Evolutionary conservation across 2,797 vertebrate species (phyloP), one percentile per base, ranked within the genome.

Genomic region (Trematomus bernacchii): DNA sequence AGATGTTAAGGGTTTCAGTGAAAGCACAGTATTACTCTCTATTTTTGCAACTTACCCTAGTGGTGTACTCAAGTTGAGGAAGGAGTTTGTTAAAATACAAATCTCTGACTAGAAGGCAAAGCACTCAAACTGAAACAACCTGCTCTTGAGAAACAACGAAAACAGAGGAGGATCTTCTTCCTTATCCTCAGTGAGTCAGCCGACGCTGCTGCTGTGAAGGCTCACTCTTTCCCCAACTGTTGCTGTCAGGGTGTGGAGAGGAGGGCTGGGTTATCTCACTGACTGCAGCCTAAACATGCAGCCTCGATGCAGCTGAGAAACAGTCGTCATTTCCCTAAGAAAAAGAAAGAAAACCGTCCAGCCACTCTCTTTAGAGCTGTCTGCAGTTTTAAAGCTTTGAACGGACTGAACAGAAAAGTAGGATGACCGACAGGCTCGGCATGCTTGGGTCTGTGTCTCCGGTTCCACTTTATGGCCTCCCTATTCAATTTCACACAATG

Each of bases 401-500:
- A 72, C 33, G 3, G 63, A 61, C 57, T 16, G 66, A 66, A 21
- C 70, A 66, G 78, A 79, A 65, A 64, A 53, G 62, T 68, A 18
- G 73, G 84, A 89, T 80, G 87, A 79, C 80, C 66, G 58, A 57
- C 64, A 42, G 64, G 66, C 78, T 71, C 42, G 33, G 64, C 76
- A 44, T 64, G 65, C 73, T 80, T 51, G 63, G 83, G 87, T 86
- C 85, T 60, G 54, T 79, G 89, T 91, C 85, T 92, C 83, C 55
- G 44, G 77, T 88, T 91, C 76, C 68, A 82, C 73, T 92, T 92
- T 86, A 92, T 75, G 67, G 76, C 82, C 77, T 68, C 79, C 66
- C 84, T 83, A 89, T 92, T 91, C 87, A 89, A 71, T 93, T 92
- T 91, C 88, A 89, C 89, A 92, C 91, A 92, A 87, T 87, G 76